Evolutionary conservation across 2,113 vertebrate genomes (phyloP), one percentile per base, ranked within the genome.

Genomic region (Rutilus rutilus): DNA sequence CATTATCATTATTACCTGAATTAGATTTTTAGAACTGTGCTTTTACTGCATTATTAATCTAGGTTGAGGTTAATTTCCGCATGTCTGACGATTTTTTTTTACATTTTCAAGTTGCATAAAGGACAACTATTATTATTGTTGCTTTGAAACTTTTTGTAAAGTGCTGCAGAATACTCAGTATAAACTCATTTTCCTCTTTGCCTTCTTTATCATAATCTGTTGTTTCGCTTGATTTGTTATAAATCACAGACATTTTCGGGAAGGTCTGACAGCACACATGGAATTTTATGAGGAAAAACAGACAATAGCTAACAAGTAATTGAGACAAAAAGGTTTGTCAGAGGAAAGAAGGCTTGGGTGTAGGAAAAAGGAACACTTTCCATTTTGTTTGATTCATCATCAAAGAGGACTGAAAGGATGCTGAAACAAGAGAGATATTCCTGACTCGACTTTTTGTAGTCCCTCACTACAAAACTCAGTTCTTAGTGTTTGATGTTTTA

Each of bases 331-430:
- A 85, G 84, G 75, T 87, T 87, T 86, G 79, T 85, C 47, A 60
- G 71, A 33, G 75, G 36, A 83, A 87, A 82, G 86, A 87, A 89
- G 75, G 87, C 60, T 33, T 77, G 82, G 83, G 69, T 82, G 79
- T 42, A 82, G 85, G 78, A 80, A 87, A 65, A 86, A 86, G 78
- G 62, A 89, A 86, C 33, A 86, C 85, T 89, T 88, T 89, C 82
- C 84, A 85, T 88, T 88, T 85, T 88, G 76, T 89, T 90, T 91
- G 85, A 90, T 91, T 89, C 67, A 83, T 86, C 87, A 89, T 89
- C 90, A 90, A 88, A 90, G 85, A 76, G 67, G 23, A 52, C 80
- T 86, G 85, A 90, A 90, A 90, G 90, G 86, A 88, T 86, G 30
- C 76, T 78, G 84, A 85, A 89, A 88, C 87, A 88, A 88, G 87